Evolutionary conservation across 2,888 invertebrate genomes (phyloP), one percentile per base, ranked within the genome.

Genomic region (Drosophila meridionalis): DNA sequence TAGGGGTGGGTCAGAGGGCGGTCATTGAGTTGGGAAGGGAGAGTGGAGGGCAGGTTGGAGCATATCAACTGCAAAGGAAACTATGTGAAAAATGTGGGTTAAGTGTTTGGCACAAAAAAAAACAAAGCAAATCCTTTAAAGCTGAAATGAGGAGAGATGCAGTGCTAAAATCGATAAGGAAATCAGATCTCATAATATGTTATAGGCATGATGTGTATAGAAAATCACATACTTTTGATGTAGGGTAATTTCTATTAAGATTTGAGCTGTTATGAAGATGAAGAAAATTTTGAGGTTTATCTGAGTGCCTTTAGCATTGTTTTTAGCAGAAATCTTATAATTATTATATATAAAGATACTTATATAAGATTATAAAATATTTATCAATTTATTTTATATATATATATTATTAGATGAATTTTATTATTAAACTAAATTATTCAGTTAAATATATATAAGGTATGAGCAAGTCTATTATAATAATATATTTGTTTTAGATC

Each of bases 51-150:
- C 20, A 20, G 7, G 0, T 3, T 28, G 40, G 3, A 63, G 48
- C 73, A 70, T 69, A 74, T 78, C 78, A 78, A 74, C 64, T 67
- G 69, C 69, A 67, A 61, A 69, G 50, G 45, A 26, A 67, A 74
- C 64, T 65, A 40, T 40, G 61, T 34, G 56, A 50, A 14, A 69
- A 69, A 58, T 73, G 62, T 66, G 48, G 66, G 48, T 7, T 48
- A 62, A 58, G 55, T 43, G n/a, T 20, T 4, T 45, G 34, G 26
- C 45, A 43, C 14, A 45, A 32, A 42, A 43, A 45, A 32, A 42
- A 43, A 28, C 36, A 11, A 26, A 42, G 34, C 43, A 42, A 20
- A 50, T 45, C 40, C 9, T 12, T 73, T 64, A 59, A 76, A 53
- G 45, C 56, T 28, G 28, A 55, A 14, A 30, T 12, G 11, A 11